These are phyloP conservation scores for Drosophila setosimentum DNA, from an alignment of 2,888 invertebrate genomes.

Conservation along the genomic window DNA sequence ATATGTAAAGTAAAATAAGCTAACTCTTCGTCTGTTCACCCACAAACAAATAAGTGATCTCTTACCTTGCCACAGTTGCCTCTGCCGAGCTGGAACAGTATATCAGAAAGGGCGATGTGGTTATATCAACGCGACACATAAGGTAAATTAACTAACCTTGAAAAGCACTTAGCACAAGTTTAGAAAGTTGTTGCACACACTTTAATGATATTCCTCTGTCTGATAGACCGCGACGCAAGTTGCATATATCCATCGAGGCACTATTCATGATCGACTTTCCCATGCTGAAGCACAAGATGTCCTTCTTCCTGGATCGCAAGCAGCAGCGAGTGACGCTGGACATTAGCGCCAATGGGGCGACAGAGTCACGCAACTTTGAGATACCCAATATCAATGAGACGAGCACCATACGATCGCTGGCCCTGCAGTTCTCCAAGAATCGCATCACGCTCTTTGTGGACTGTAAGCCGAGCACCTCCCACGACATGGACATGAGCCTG, in stretches of 20 bases:
- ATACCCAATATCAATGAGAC: conserved; percentile 85
- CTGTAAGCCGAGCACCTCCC: conserved; percentile 84
- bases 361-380: conserved; percentile 84
- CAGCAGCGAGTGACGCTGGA: conserved; percentile 84
- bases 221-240: conserved; percentile 83
- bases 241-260: conserved; percentile 85
- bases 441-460: conserved; percentile 83
- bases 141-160: conserved; percentile 75
- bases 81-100: conserved; percentile 84
- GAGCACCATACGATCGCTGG: conserved; percentile 84
- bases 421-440: conserved; percentile 84
- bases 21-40: neutral
- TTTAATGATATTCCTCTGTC: neutral
- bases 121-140: conserved; percentile 85
- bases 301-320: conserved; percentile 85
- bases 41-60: conserved; percentile 17
- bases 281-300: conserved; percentile 85
- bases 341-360: conserved; percentile 83
- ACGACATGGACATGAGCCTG: conserved; percentile 84
- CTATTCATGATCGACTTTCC: conserved; percentile 86
- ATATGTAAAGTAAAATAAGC: neutral
- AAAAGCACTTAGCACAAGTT: conserved; percentile 22
- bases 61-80: conserved; percentile 75
- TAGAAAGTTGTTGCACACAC: neutral
- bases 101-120: conserved; percentile 85